Evolutionary conservation across 2,888 invertebrate species (phyloP), one percentile per base, ranked within the genome.

Genomic region (Cephus pygmeus): DNA sequence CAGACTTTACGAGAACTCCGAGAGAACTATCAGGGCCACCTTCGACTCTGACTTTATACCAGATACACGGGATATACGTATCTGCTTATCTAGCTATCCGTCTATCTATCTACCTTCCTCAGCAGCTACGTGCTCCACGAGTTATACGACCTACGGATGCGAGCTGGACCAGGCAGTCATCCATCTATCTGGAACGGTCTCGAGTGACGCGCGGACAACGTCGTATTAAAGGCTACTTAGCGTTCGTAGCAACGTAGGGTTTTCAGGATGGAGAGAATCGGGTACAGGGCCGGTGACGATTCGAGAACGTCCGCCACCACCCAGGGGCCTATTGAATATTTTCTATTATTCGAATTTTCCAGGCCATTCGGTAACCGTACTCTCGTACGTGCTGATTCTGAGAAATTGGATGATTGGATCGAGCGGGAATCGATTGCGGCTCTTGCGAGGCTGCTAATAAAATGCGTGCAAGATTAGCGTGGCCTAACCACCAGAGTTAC

Each of bases 401-500:
- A 56, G 56, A 9, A 56, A 56, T 56, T 23, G 1, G 40, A 40
- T 15, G 40, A 15, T 40, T 40, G 9, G 56, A 23, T 56, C 6
- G 23, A 56, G 56, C 56, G 23, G 23, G 23, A 56, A 56, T 56
- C 23, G 56, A 56, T 56, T 56, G 9, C 2, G 56, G 2, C 23
- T 56, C 23, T 56, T 23, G 9, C 56, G 9, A 56, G 56, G 56
- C 0, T 23, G 56, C 15, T 56, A 87, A 87, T 87, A 86, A 86
- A 86, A 87, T 81, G 81, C 79, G 79, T 76, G 77, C 78, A 83
- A 87, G 86, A 87, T 87, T 85, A 85, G 85, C 82, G 83, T 81
- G 81, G 76, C 80, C 83, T 84, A 84, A 86, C 87, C 86, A 77
- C 85, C 82, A 87, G 84, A 85, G 84, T 87, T 87, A 86, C 71